Base-by-base conservation (phyloP, 35 echinoderm and acorn worm species). In the Ptychodera flava region DNA sequence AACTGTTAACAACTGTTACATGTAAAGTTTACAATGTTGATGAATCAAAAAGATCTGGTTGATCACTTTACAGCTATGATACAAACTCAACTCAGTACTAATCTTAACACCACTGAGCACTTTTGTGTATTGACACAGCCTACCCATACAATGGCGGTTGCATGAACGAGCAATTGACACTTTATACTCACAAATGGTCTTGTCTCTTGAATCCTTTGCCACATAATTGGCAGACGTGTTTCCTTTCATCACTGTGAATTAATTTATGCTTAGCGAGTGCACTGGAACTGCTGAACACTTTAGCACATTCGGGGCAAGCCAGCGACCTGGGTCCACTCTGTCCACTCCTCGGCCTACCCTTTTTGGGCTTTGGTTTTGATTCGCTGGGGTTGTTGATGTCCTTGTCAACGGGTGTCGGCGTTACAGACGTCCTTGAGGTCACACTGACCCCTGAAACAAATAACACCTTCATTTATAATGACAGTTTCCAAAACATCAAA, bases 201-300 rank as follows among this genome's bases (percentile, higher is more conserved):
- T 98, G 95, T 36, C 95, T 82, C 36, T 98, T 98, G 95, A 98
- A 98, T 32, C 95, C 93, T 82, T 98, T 98, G 27, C 92, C 95
- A 88, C 95, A 98, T 0, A 98, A 88, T 1, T 94, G 64, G 82
- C 95, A 98, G 75, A 94, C 93, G 80, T 98, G 95, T 80, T 92
- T 83, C 80, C 95, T 89, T 80, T 98, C 95, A 83, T 90, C 93
- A 79, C 95, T 98, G 85, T 98, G 95, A 53, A 98, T 98, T 75
- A 98, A 82, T 85, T 98, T 98, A 81, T 98, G 95, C 85, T 98
- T 98, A 28, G 95, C 95, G 88, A 98, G 80, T 31, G 95, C 95
- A 84, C 95, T 98, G 35, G 95, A 98, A 83, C 95, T 98, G 27
- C 95, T 92, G 86, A 98, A 98, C 29, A 98, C 90, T 78, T 98